phyloP scores from a whole-genome alignment of 2,113 vertebrate genomes.

The Chinchilla lanigera region DNA sequence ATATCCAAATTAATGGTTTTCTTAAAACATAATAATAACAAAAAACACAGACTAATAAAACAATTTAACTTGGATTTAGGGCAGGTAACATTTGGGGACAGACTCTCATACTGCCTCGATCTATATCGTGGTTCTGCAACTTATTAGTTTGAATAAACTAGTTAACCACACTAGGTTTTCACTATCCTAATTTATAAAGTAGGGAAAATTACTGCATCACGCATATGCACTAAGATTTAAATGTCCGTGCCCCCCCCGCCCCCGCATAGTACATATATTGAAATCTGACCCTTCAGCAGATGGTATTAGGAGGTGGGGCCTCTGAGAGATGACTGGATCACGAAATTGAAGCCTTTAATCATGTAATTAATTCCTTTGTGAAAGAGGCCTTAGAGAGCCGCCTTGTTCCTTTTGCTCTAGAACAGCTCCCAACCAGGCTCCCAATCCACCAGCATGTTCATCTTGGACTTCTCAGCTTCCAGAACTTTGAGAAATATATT shows the following conservation, averaged over 20 bases:
- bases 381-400: background rate
- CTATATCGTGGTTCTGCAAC: background rate
- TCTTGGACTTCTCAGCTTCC: no score
- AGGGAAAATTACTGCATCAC: background rate
- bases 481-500: background rate
- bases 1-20: background rate
- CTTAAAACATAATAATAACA: background rate
- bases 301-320: background rate
- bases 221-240: background rate
- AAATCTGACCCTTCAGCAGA: background rate
- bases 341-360: background rate
- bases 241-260: background rate
- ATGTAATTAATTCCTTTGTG: background rate
- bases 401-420: no score
- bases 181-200: background rate
- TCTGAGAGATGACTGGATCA: background rate
- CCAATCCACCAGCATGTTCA: background rate
- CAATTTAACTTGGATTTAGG: background rate
- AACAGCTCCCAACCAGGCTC: background rate
- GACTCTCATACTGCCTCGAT: background rate
- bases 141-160: background rate
- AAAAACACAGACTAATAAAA: background rate
- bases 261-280: no score
- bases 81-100: background rate
- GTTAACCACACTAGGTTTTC: background rate